Base-by-base conservation (phyloP, 2,797 vertebrate genomes). In the Crocidura indochinensis region DNA sequence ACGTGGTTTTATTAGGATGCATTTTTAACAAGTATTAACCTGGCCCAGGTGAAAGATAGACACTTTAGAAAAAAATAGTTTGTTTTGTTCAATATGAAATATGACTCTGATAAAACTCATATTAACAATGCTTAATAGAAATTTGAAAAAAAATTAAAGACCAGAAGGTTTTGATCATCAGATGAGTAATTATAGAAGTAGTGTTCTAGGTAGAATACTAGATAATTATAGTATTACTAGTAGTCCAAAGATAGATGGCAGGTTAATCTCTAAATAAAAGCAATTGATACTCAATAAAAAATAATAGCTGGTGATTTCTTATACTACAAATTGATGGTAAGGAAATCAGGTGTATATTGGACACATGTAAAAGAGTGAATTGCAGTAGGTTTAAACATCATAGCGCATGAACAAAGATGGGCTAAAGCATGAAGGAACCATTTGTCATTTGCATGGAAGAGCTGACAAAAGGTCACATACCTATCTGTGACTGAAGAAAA, bases 181-280 rank as follows among this genome's bases (percentile, higher is more conserved):
- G 1, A 38, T 38, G 68, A 76, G 27, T 89, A 93, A 84, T 83
- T 92, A 87, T 27, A 51, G 46, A 62, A 85, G 53, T 79, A n/a
- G 53, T 10, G 47, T 85, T 87, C 83, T 27, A 93, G 38, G 10
- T 67, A 91, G 9, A 82, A 85, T 29, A 64, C n/a, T 87, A 51
- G 89, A 47, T 84, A 88, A 90, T 90, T 84, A 82, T 27, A 75
- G 15, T 53, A 5, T 84, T 89, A 84, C 65, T 38, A 27, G 64
- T 77, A 82, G 47, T 73, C 75, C 87, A 89, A 4, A 12, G 76
- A 88, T 68, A 81, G 10, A 60, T 83, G 60, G 85, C 24, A 72
- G 29, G 27, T 90, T 91, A 77, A 77, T 89, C 84, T 75, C 44
- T 91, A 94, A 95, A 80, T 80, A 87, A 85, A 91, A 92, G 10